phyloP scores from a whole-genome alignment of 1,140 invertebrate species.

The Heliconius melpomene region DNA sequence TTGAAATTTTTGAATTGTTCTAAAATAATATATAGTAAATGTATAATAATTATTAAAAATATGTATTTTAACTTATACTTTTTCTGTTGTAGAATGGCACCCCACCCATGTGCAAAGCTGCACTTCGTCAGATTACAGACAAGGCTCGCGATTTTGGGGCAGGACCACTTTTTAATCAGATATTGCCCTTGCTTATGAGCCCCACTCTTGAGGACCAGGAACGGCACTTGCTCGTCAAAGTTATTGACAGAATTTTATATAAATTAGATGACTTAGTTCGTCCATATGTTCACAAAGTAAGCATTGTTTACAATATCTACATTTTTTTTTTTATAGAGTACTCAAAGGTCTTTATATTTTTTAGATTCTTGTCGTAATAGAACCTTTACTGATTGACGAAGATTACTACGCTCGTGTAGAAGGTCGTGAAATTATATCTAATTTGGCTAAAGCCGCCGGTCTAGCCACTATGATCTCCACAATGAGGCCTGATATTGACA shows the following conservation, averaged over 20 bases:
- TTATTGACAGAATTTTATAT: constrained; percentile 99
- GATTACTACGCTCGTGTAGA: constrained; percentile 99
- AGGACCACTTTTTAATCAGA: constrained; percentile 99
- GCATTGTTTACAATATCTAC: constrained; percentile 25
- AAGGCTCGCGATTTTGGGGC: constrained; percentile 99
- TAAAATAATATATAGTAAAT: too few species aligned
- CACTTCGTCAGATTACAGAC: constrained; percentile 98
- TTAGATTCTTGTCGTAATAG: constrained; percentile 98
- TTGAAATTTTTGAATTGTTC: too few species aligned
- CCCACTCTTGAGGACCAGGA: constrained; percentile 99
- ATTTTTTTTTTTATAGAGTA: too few species aligned
- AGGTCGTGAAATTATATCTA: constrained; percentile 99
- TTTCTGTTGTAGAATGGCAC: constrained; percentile 85
- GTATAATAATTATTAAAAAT: too few species aligned
- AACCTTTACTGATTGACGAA: constrained; percentile 99
- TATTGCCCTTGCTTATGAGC: constrained; percentile 98
- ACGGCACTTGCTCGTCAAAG: constrained; percentile 99
- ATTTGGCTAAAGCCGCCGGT: constrained; percentile 99
- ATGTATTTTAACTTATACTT: not conserved
- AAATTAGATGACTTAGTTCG: constrained; percentile 99
- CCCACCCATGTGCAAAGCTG: constrained; percentile 99
- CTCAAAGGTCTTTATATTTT: constrained; percentile 1
- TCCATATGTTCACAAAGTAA: constrained; percentile 98
- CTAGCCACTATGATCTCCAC: constrained; percentile 99
- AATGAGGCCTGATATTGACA: constrained; percentile 99